A percentile compares a stretch with the other conserved stretches of the same genome.
phyloP scores from a whole-genome alignment of 2,113 vertebrate genomes.

The Daphoenositta chrysoptera region DNA sequence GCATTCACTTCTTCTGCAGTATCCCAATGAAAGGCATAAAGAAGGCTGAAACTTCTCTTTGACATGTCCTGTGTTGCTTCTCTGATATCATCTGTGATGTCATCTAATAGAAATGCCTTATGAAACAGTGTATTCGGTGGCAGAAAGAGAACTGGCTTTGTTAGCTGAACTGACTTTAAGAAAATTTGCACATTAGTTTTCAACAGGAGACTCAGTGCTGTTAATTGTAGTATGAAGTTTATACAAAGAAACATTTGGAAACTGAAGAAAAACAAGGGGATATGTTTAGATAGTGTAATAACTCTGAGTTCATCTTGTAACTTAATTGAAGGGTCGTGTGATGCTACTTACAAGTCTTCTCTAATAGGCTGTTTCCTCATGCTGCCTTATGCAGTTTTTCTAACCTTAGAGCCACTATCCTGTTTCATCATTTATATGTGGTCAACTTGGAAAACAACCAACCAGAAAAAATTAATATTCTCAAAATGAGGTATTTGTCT shows the following conservation, averaged over 20 bases:
- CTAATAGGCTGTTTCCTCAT: background rate
- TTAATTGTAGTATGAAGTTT: background rate
- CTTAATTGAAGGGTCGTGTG: background rate
- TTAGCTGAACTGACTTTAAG: background rate
- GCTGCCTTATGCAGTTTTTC: background rate
- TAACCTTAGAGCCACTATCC: background rate
- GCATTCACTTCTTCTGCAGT: background rate
- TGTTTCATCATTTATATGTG: background rate
- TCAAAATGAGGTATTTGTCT: background rate
- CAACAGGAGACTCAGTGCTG: background rate
- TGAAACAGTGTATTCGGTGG: background rate
- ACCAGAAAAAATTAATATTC: background rate
- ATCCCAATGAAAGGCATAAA: background rate
- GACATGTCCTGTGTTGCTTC: background rate
- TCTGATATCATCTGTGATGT: background rate
- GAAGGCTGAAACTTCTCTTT: background rate
- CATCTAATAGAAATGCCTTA: background rate
- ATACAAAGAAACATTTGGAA: background rate
- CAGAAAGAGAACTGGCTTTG: background rate
- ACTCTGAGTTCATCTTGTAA: background rate
- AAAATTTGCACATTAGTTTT: background rate
- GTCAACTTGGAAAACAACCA: background rate
- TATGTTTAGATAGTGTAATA: background rate
- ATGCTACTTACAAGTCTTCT: background rate
- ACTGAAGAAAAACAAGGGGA: background rate